These are phyloP conservation scores for Sinocyclocheilus rhinocerous DNA, from an alignment of 2,113 vertebrate species.

Conservation along the genomic window DNA sequence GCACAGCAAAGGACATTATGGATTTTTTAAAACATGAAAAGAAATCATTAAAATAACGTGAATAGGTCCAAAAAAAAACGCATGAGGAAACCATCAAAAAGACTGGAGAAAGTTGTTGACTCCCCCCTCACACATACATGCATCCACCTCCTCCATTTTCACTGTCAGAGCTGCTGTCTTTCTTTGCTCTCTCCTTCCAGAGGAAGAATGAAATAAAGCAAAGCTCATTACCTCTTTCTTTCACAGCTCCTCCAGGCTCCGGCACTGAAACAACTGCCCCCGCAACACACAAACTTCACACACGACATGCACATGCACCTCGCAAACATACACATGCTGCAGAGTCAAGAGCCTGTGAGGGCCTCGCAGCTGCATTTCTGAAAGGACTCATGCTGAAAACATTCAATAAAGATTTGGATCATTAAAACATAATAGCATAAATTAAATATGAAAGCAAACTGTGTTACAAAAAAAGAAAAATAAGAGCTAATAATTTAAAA, in stretches of 20 bases:
- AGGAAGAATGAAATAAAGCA: slow-evolving; percentile 54
- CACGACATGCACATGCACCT: slow-evolving; percentile 31
- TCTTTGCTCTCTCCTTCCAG: slow-evolving; percentile 49
- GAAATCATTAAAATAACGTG: slow-evolving; percentile 52
- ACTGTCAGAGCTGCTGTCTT: slow-evolving; percentile 37
- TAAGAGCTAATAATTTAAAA: background rate
- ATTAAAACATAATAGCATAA: background rate
- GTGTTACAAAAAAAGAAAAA: background rate
- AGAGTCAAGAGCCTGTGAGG: slow-evolving; percentile 5
- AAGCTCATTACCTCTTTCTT: slow-evolving; percentile 60
- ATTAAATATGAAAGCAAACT: background rate
- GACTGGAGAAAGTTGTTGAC: slow-evolving; percentile 53
- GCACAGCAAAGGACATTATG: slow-evolving; percentile 5
- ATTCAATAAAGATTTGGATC: background rate
- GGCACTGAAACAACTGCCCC: slow-evolving; percentile 56
- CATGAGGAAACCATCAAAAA: slow-evolving; percentile 52
- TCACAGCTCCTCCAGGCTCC: slow-evolving; percentile 57
- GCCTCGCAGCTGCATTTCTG: background rate
- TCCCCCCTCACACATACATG: slow-evolving; percentile 34
- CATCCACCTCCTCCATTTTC: slow-evolving; percentile 45
- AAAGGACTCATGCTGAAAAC: background rate
- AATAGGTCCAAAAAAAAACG: slow-evolving; percentile 25
- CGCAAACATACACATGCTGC: slow-evolving; percentile 23
- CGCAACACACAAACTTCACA: slow-evolving; percentile 53
- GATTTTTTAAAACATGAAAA: slow-evolving; percentile 30